Evolutionary conservation across 1,140 invertebrate genomes (phyloP).

Genomic region (Cotesia typhae): DNA sequence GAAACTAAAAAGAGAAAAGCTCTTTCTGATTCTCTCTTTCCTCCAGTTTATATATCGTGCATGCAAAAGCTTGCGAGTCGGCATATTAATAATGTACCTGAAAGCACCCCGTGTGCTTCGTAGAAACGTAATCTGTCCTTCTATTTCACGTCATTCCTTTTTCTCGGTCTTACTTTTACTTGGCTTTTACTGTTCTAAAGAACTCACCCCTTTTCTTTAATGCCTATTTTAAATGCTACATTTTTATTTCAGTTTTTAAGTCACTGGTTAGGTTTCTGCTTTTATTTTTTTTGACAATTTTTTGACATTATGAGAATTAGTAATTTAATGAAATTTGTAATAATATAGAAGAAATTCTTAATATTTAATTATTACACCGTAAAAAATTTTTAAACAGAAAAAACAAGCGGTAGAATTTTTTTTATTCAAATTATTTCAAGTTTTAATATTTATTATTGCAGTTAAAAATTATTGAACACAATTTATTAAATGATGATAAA

Average conservation of each 20-base stretch:
- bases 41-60: constrained; percentile 15
- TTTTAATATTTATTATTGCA: no score
- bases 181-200: neutral
- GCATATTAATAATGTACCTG: constrained; percentile 31
- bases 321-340: no score
- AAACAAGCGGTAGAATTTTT: no score
- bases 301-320: no score
- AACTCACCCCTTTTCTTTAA: neutral
- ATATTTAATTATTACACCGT: no score
- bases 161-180: neutral
- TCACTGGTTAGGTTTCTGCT: no score
- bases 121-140: constrained; percentile 19
- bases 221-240: neutral
- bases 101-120: neutral
- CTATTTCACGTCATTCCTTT: constrained; percentile 21
- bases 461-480: no score
- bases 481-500: no score
- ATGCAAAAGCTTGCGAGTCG: constrained; percentile 18
- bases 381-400: no score
- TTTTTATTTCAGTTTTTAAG: neutral
- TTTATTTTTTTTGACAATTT: no score
- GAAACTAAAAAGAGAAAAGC: neutral
- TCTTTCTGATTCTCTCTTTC: neutral
- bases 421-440: no score
- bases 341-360: no score